Conservation (phyloP, 2,888 invertebrate genomes). For the Oscheius sp. region DNA sequence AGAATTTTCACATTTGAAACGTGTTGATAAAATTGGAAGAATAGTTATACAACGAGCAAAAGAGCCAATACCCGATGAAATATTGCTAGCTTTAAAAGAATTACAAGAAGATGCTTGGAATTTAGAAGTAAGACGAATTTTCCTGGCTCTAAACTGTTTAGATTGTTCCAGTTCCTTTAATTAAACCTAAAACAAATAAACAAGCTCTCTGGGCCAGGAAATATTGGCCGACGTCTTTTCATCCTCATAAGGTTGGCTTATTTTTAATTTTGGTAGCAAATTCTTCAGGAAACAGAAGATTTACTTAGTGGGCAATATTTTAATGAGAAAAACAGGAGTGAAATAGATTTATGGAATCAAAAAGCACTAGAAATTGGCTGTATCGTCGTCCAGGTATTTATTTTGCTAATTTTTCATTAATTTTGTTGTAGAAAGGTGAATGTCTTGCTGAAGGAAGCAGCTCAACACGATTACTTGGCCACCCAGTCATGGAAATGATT, state of each 20-base stretch:
- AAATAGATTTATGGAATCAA: constrained; percentile 38
- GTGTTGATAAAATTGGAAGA: constrained; percentile 24
- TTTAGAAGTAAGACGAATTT: constrained; percentile 17
- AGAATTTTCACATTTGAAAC: constrained; percentile 28
- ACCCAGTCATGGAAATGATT: constrained; percentile 52
- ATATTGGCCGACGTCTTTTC: constrained; percentile 34
- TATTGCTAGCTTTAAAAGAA: background rate
- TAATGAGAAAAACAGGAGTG: constrained; percentile 1
- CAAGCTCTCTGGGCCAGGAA: constrained; percentile 32
- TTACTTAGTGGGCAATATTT: constrained; percentile 39
- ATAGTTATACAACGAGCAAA: constrained; percentile 13
- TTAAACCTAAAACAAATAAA: constrained; percentile 23
- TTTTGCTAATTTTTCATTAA: background rate
- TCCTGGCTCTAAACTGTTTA: background rate
- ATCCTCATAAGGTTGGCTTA: constrained; percentile 25
- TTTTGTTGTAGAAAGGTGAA: constrained; percentile 26
- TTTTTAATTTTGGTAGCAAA: background rate
- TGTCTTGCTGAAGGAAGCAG: constrained; percentile 25
- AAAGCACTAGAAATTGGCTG: constrained; percentile 37
- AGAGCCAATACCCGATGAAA: background rate
- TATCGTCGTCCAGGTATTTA: constrained; percentile 44
- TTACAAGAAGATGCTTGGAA: background rate
- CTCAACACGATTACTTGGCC: constrained; percentile 35
- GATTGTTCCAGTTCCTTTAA: constrained; percentile 27
- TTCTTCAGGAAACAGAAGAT: constrained; percentile 36